Evolutionary conservation across 1,140 invertebrate genomes (phyloP).

Genomic region (Goniozus legneri): DNA sequence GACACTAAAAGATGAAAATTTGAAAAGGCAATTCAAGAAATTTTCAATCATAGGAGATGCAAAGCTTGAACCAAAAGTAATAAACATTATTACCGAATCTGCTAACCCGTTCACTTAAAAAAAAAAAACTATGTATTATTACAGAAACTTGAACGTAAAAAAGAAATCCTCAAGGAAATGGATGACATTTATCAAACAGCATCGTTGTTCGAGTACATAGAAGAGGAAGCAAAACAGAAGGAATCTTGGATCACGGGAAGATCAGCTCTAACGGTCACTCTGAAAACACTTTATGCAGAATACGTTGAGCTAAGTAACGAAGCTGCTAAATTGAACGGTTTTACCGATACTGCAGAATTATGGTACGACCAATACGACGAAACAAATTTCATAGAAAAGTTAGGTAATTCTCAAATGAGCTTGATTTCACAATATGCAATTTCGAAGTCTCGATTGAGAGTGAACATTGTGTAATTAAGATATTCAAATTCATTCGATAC

Average conservation of each 20-base stretch:
- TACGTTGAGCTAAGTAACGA: conserved; percentile 76
- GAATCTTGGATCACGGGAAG: conserved; percentile 78
- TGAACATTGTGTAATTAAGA: no score
- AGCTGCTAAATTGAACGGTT: conserved; percentile 68
- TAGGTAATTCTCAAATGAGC: no score
- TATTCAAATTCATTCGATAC: no score
- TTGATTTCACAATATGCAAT: no score
- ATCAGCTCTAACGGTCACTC: conserved; percentile 65
- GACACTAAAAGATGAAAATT: conserved; percentile 58
- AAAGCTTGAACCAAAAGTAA: conserved; percentile 67
- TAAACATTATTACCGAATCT: no score
- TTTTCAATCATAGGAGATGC: conserved; percentile 65
- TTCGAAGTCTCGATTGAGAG: no score
- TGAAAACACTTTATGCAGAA: conserved; percentile 64
- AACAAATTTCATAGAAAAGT: conserved; percentile 57
- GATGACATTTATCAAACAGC: conserved; percentile 73
- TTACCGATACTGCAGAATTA: conserved; percentile 59
- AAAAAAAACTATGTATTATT: background rate
- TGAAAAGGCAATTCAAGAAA: conserved; percentile 64
- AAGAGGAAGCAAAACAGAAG: conserved; percentile 62
- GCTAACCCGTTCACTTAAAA: no score
- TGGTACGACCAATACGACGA: conserved; percentile 63
- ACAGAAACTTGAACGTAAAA: conserved; percentile 58
- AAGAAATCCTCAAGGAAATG: conserved; percentile 67
- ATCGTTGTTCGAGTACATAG: conserved; percentile 70